These are phyloP conservation scores for Spizella passerina DNA, from an alignment of 2,797 vertebrate species.

Conservation along the genomic window DNA sequence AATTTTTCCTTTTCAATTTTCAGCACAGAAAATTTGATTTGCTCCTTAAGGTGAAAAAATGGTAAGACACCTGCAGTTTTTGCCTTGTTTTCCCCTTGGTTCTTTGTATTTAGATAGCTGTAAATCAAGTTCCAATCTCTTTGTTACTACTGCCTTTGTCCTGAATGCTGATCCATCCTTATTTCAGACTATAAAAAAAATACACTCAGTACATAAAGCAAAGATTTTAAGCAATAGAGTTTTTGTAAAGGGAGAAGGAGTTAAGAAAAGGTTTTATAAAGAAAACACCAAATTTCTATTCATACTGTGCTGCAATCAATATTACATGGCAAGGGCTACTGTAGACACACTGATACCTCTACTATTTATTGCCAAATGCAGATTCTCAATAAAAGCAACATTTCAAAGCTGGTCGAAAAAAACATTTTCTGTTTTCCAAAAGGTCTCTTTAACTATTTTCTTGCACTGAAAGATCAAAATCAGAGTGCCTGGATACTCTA, in stretches of 20 bases:
- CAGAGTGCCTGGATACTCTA: neutral
- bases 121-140: neutral
- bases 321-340: neutral
- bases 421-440: neutral
- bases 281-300: neutral
- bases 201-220: neutral
- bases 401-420: neutral
- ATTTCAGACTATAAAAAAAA: neutral
- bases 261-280: neutral
- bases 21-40: slow-evolving; percentile 81
- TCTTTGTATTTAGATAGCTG: neutral
- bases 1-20: slow-evolving; percentile 9
- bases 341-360: neutral
- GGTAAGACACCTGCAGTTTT: slow-evolving; percentile 69
- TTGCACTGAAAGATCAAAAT: neutral
- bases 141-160: neutral
- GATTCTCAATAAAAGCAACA: neutral
- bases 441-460: neutral
- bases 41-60: slow-evolving; percentile 70
- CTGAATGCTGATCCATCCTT: neutral
- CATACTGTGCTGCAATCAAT: neutral
- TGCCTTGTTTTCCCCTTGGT: rapidly evolving
- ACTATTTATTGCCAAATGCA: neutral
- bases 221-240: neutral
- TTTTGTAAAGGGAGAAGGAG: neutral